These are phyloP conservation scores for Xenentodon cancila DNA, from an alignment of 2,797 vertebrate genomes.

Conservation along the genomic window DNA sequence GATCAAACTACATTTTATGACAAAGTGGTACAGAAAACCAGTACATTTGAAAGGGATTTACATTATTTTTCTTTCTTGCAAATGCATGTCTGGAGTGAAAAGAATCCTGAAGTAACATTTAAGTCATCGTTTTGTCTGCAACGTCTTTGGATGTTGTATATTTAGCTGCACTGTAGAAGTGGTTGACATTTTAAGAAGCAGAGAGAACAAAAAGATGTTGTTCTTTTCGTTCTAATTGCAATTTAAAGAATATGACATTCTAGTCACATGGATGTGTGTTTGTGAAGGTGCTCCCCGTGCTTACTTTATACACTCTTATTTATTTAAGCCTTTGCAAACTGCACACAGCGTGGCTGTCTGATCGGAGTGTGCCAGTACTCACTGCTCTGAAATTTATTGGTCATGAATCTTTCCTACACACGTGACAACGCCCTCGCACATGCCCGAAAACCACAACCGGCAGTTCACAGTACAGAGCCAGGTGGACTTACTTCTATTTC, in stretches of 20 bases:
- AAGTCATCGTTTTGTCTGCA: too few species aligned
- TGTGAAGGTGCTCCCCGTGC: conserved; percentile 13
- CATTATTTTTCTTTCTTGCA: too few species aligned
- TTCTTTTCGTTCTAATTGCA: conserved; percentile 20
- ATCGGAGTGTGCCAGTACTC: conserved; percentile 35
- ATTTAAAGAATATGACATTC: conserved; percentile 42
- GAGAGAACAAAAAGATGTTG: background rate
- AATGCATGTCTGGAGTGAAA: too few species aligned
- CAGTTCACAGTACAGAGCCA: conserved; percentile 12
- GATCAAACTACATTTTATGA: too few species aligned
- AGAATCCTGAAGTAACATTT: too few species aligned
- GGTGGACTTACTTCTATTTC: conserved; percentile 30
- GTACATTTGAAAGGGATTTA: too few species aligned
- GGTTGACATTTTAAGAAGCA: background rate
- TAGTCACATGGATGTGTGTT: conserved; percentile 30
- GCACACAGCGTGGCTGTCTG: conserved; percentile 42
- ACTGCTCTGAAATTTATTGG: conserved; percentile 29
- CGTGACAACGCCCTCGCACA: conserved; percentile 48
- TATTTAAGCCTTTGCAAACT: conserved; percentile 41
- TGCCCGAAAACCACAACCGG: conserved; percentile 37
- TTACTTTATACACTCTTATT: conserved; percentile 36
- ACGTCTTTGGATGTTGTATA: too few species aligned
- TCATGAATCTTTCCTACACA: conserved; percentile 59
- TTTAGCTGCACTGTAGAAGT: too few species aligned
- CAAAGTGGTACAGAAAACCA: too few species aligned